phyloP scores from a whole-genome alignment of 2,888 invertebrate species.

The Augochlorella aurata region DNA sequence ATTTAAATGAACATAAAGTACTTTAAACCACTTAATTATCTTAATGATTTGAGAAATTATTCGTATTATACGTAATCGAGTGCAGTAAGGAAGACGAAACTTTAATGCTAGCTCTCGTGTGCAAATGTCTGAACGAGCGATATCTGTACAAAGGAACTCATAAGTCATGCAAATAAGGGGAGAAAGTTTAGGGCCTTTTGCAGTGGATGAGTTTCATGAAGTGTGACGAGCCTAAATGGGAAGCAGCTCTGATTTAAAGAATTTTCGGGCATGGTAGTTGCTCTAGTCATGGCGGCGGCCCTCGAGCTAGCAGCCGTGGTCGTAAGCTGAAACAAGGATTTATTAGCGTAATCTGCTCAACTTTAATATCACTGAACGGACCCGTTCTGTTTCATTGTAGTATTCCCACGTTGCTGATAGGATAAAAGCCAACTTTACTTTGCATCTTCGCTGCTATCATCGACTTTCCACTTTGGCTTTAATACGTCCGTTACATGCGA shows the following conservation, averaged over 20 bases:
- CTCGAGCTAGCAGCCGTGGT: slow-evolving; percentile 71
- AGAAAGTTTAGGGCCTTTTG: background rate
- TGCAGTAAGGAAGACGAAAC: background rate
- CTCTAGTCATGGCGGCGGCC: slow-evolving; percentile 44
- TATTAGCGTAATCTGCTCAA: slow-evolving; percentile 78
- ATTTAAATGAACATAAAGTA: too few species aligned
- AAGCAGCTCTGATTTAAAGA: background rate
- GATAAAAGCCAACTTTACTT: slow-evolving; percentile 45
- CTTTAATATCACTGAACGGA: slow-evolving; percentile 64
- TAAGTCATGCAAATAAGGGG: background rate
- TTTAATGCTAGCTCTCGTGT: background rate
- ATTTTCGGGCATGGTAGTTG: slow-evolving; percentile 31
- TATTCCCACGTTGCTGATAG: slow-evolving; percentile 57
- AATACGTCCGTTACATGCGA: background rate
- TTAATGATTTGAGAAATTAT: background rate
- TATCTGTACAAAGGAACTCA: background rate
- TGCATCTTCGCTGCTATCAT: slow-evolving; percentile 33
- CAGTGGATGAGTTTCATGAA: background rate
- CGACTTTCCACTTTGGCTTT: slow-evolving; percentile 31
- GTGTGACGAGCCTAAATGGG: background rate
- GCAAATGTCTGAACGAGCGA: background rate
- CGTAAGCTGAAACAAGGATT: slow-evolving; percentile 70
- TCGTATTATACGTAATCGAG: background rate
- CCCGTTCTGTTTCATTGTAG: slow-evolving; percentile 52
- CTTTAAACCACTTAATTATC: too few species aligned